Conservation (phyloP, 2,113 vertebrate species). For the Corythornis madagascariensis region DNA sequence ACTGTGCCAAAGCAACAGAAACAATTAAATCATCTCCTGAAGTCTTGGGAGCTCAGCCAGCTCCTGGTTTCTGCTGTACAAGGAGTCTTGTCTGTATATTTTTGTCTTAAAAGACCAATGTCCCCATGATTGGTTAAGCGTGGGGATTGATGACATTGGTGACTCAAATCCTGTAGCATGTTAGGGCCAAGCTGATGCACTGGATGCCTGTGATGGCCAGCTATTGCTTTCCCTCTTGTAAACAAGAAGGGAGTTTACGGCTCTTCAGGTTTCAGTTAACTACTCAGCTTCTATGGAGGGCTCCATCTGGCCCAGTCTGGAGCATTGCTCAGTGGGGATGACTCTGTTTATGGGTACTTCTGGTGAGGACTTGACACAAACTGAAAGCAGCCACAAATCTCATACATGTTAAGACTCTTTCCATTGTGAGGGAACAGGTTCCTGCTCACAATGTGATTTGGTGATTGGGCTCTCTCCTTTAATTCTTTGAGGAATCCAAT, state of each 20-base stretch:
- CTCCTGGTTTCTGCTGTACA: background rate
- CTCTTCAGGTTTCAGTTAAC: background rate
- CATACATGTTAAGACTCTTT: background rate
- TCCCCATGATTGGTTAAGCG: background rate
- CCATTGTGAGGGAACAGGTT: background rate
- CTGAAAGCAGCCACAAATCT: background rate
- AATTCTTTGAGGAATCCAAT: background rate
- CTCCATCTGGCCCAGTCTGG: conserved; percentile 1
- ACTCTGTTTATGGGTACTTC: background rate
- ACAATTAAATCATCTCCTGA: conserved; percentile 30
- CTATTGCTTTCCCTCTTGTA: background rate
- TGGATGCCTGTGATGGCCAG: background rate
- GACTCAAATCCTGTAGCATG: rapidly evolving
- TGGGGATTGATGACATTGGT: background rate
- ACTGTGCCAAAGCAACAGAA: conserved; percentile 28
- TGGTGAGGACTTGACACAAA: background rate
- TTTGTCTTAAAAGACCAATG: background rate
- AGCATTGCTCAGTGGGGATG: background rate
- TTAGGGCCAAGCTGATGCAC: background rate
- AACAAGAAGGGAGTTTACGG: background rate
- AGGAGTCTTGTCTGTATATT: background rate
- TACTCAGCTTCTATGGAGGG: background rate
- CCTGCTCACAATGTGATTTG: background rate
- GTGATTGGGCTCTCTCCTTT: background rate
- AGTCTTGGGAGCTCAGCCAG: conserved; percentile 39